phyloP scores from a whole-genome alignment of 1,140 invertebrate genomes.

The Geopemphigus sp. region DNA sequence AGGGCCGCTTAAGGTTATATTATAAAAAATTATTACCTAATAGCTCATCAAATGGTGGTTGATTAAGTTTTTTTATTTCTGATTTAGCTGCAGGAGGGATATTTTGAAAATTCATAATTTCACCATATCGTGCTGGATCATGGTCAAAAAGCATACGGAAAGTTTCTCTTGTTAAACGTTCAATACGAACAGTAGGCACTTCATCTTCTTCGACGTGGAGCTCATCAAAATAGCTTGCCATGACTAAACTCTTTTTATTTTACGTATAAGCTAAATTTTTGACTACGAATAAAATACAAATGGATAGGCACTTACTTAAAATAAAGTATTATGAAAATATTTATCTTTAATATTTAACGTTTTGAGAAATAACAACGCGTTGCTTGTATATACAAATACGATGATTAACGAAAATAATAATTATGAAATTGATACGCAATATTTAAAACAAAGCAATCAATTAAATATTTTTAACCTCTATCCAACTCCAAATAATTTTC shows the following conservation, averaged over 20 bases:
- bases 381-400: too few relatives aligned
- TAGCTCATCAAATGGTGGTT: slow-evolving; percentile 2
- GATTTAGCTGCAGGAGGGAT: slow-evolving; percentile 27
- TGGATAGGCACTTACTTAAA: not conserved
- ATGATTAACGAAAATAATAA: not conserved
- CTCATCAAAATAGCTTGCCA: slow-evolving; percentile 46
- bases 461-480: too few relatives aligned
- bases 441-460: too few relatives aligned
- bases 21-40: not conserved
- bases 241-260: not conserved
- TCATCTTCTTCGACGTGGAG: slow-evolving; percentile 25
- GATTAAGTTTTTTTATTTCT: slow-evolving; percentile 25
- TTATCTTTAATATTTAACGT: too few relatives aligned
- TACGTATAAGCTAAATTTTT: not conserved
- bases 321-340: not conserved
- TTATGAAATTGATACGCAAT: too few relatives aligned
- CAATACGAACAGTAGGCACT: not conserved
- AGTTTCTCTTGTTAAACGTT: slow-evolving; percentile 20
- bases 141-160: slow-evolving; percentile 18
- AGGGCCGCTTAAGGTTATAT: too few relatives aligned
- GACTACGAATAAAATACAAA: not conserved
- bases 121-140: slow-evolving; percentile 1
- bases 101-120: slow-evolving; percentile 1
- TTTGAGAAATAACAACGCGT: too few relatives aligned
- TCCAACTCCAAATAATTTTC: not conserved